Conservation (phyloP, 2,797 vertebrate species). For the Syngnathus rostellatus region DNA sequence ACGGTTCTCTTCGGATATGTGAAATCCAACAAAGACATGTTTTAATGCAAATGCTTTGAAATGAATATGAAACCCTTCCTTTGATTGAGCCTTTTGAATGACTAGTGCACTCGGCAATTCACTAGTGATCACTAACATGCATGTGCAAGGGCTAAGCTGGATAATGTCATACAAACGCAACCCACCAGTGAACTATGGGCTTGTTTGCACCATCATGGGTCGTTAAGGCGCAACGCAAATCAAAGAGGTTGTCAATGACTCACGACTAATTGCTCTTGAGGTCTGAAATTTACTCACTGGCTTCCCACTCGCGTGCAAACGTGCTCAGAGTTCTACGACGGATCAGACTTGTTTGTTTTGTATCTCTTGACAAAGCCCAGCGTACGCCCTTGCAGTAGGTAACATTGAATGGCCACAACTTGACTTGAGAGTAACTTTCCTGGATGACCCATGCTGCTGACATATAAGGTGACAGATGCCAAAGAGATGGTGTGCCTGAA, state of each 20-base stretch:
- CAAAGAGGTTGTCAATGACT: conserved; percentile 8
- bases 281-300: conserved; percentile 17
- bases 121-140: conserved; percentile 75
- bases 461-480: conserved; percentile 48
- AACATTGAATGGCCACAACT: conserved; percentile 77
- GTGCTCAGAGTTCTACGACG: conserved; percentile 37
- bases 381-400: conserved; percentile 66
- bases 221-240: conserved; percentile 11
- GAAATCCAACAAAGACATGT: conserved; percentile 29
- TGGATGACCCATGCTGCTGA: conserved; percentile 70
- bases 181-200: conserved; percentile 42
- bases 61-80: conserved; percentile 64
- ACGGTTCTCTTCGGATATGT: conserved; percentile 38
- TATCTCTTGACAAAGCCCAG: conserved; percentile 66
- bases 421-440: conserved; percentile 77
- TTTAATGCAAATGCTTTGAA: conserved; percentile 51
- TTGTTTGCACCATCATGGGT: conserved; percentile 38
- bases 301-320: conserved; percentile 36
- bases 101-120: conserved; percentile 66
- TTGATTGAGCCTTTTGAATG: conserved; percentile 63
- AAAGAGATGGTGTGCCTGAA: conserved; percentile 54
- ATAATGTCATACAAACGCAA: conserved; percentile 56
- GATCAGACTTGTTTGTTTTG: conserved; percentile 30
- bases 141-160: conserved; percentile 73
- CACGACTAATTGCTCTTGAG: conserved; percentile 4